Conservation (phyloP, 2,797 vertebrate genomes). For the Pipistrellus pygmaeus region DNA sequence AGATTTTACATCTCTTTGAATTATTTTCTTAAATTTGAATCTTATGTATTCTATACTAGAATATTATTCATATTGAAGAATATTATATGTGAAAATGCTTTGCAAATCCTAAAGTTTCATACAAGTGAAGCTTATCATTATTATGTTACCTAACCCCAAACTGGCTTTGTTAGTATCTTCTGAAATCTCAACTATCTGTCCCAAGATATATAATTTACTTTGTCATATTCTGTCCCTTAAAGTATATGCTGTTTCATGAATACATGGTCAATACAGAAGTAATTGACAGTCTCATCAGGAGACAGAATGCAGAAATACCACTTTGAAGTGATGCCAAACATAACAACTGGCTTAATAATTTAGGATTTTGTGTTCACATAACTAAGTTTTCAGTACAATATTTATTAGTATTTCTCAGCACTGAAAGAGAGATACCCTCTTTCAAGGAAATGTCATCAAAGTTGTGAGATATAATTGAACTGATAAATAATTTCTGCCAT, state of each 20-base stretch:
- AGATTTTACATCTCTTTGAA: not conserved
- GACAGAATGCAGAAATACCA: not conserved
- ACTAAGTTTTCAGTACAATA: not conserved
- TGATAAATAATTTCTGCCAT: not conserved
- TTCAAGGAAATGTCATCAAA: not conserved
- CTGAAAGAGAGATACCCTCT: not conserved
- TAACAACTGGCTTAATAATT: not conserved
- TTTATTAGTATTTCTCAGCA: slow-evolving; percentile 29
- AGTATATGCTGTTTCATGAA: not conserved
- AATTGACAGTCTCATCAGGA: not conserved
- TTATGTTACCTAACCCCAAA: not conserved
- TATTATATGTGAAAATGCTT: not conserved
- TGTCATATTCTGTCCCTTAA: not conserved
- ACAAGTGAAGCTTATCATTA: not conserved
- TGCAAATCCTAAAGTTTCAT: not conserved
- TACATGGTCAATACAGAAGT: not conserved
- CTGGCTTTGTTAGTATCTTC: not conserved
- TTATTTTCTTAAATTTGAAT: not conserved
- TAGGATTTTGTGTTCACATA: slow-evolving; percentile 34
- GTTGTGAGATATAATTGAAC: not conserved
- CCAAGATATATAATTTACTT: not conserved
- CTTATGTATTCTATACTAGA: not conserved
- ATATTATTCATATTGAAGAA: not conserved
- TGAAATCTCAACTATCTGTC: not conserved
- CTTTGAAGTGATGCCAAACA: not conserved